phyloP scores from a whole-genome alignment of 2,888 invertebrate species.

The Lutraria lutraria region DNA sequence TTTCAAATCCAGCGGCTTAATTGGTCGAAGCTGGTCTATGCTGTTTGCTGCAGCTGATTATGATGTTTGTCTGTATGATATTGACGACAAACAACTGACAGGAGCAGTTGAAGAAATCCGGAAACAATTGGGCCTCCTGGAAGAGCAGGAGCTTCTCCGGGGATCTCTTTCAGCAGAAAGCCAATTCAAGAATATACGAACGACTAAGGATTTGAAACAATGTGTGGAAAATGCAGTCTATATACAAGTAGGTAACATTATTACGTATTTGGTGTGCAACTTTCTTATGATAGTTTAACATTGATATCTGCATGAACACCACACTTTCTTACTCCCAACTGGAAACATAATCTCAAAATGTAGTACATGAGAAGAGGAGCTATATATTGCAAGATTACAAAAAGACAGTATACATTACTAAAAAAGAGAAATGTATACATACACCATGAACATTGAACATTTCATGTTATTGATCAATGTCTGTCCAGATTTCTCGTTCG shows the following conservation, averaged over 20 bases:
- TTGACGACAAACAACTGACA: constrained; percentile 76
- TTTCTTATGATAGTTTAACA: too few relatives aligned
- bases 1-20: constrained; percentile 92
- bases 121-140: constrained; percentile 88
- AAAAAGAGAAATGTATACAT: too few relatives aligned
- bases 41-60: constrained; percentile 96
- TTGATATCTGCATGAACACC: too few relatives aligned
- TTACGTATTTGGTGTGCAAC: too few relatives aligned
- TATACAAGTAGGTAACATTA: constrained; percentile 87
- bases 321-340: too few relatives aligned
- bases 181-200: constrained; percentile 93
- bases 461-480: too few relatives aligned
- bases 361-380: too few relatives aligned
- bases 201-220: constrained; percentile 90
- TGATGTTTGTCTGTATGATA: constrained; percentile 94
- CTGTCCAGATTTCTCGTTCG: too few relatives aligned
- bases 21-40: constrained; percentile 99
- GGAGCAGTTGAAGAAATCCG: constrained; percentile 90
- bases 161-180: constrained; percentile 91
- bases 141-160: constrained; percentile 90
- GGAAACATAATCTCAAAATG: too few relatives aligned
- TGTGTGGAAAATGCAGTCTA: constrained; percentile 92
- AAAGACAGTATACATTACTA: too few relatives aligned
- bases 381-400: too few relatives aligned
- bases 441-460: too few relatives aligned